Conservation (phyloP, 2,888 invertebrate genomes). For the Megalurothrips usitatus region DNA sequence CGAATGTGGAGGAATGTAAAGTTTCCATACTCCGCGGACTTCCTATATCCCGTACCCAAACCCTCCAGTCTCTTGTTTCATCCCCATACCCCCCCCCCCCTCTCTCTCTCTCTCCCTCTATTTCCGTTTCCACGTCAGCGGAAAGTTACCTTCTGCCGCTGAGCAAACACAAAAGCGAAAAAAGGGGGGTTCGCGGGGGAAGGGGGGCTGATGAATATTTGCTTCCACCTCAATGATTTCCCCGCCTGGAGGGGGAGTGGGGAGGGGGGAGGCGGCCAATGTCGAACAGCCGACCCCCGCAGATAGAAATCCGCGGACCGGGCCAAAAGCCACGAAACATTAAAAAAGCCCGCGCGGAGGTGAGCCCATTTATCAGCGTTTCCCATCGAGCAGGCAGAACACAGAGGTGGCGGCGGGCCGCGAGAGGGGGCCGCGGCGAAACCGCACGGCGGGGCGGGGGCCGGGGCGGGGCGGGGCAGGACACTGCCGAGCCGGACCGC, state of each 20-base stretch:
- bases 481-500: neutral
- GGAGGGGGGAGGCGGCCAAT: neutral
- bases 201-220: neutral
- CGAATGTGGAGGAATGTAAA: neutral
- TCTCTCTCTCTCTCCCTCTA: neutral
- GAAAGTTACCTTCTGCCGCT: neutral
- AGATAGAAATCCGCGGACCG: no score
- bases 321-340: no score
- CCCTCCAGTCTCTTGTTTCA: neutral
- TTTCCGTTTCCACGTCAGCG: neutral
- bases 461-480: neutral
- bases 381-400: neutral
- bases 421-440: neutral
- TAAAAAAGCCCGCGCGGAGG: no score
- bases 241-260: neutral
- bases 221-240: conserved; percentile 12
- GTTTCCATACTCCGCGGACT: neutral
- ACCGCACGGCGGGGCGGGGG: neutral
- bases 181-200: neutral
- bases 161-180: neutral
- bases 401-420: neutral
- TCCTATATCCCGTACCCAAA: neutral
- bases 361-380: neutral
- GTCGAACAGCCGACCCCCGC: no score
- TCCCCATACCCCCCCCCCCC: neutral